phyloP scores from a whole-genome alignment of 2,888 invertebrate genomes.

The Rhagonycha lutea region DNA sequence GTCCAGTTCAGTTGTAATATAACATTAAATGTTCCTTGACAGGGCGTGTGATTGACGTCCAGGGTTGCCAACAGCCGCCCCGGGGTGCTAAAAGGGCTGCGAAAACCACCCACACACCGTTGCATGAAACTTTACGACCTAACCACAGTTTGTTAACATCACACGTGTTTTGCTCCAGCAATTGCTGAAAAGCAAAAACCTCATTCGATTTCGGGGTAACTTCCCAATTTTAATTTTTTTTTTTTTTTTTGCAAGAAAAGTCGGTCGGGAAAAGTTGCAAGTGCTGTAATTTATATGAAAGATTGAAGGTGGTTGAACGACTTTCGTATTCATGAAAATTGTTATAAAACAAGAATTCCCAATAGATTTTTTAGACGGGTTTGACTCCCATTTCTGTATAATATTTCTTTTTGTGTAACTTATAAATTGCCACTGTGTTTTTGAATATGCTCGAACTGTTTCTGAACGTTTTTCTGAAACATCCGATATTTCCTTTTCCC shows the following conservation, averaged over 20 bases:
- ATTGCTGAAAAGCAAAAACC: conserved; percentile 4
- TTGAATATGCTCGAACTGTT: conserved; percentile 28
- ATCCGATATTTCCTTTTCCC: conserved; percentile 32
- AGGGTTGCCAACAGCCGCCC: conserved; percentile 29
- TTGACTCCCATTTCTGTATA: conserved; percentile 7
- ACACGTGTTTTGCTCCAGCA: conserved; percentile 22
- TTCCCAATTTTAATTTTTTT: background rate
- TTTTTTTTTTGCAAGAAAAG: background rate
- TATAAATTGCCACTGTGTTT: conserved; percentile 23
- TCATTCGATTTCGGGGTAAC: background rate
- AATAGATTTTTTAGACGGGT: conserved; percentile 2
- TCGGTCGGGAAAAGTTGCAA: background rate
- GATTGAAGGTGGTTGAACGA: background rate
- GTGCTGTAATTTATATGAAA: background rate
- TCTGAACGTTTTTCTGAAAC: conserved; percentile 22
- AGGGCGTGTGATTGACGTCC: conserved; percentile 32
- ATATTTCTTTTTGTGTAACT: conserved; percentile 23
- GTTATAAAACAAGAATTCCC: conserved; percentile 5
- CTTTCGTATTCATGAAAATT: conserved; percentile 1
- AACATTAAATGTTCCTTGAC: conserved; percentile 32
- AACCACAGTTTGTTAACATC: conserved; percentile 29
- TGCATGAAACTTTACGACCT: conserved; percentile 33
- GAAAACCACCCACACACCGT: conserved; percentile 28
- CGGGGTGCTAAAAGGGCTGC: conserved; percentile 31
- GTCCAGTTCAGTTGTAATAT: conserved; percentile 31